Base-by-base conservation (phyloP, 2,113 vertebrate species). In the Sterrhoptilus dennistouni region DNA sequence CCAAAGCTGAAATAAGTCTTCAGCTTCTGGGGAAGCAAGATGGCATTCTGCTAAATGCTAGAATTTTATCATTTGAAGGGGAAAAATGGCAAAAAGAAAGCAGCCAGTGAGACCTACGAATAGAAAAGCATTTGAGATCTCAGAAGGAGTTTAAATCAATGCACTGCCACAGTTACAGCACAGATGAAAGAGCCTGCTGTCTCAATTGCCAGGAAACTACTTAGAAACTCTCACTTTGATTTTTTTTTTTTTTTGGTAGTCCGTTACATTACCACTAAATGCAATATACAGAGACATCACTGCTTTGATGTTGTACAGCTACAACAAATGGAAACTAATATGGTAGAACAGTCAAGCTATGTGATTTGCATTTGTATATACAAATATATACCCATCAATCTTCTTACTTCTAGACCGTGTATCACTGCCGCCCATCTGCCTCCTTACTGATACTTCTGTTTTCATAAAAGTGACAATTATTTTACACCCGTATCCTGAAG, bases 61-160 rank as follows among this genome's bases (percentile, higher is more conserved):
- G 96, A 97, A 98, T 98, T 98, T 97, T 97, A 98, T 98, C 96
- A 98, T 97, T 96, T 97, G 91, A 93, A 50, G 88, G n/a, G 36
- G 5, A 2, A 35, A 82, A 66, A 76, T 83, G 12, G 79, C n/a
- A 61, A 57, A 97, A 97, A 97, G 96, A 96, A 94, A 97, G 92
- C 97, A 97, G 77, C 96, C 96, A 97, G 95, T 68, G 79, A 97
- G 95, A 96, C 97, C 97, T 96, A 94, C 98, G 88, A 98, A 96
- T 98, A 98, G 98, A 97, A 98, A 98, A 98, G 98, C 97, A 96
- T 98, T 98, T 98, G 97, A 98, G 98, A 98, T 98, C 98, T 98
- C 98, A 98, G 98, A 98, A 98, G 98, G 98, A 98, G 98, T 98
- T 97, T 97, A 98, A 98, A 98, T 98, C 99, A 98, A 99, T 98